Conservation (phyloP, 2,113 vertebrate species). For the Gila orcuttii region DNA sequence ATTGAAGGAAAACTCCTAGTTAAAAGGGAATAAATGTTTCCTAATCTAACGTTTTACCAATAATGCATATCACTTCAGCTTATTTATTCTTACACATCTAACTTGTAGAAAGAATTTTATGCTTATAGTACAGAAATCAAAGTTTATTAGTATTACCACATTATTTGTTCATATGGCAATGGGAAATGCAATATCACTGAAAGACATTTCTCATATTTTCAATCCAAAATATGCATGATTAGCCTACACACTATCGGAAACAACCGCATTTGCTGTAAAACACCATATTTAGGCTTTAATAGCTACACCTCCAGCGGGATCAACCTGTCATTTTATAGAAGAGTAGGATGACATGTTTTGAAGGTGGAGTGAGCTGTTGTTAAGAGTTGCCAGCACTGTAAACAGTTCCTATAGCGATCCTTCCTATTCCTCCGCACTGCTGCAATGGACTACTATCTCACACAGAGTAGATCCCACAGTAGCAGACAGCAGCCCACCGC, state of each 20-base stretch:
- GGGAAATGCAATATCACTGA: neutral
- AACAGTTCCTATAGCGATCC: slow-evolving; percentile 11
- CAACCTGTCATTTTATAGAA: slow-evolving; percentile 22
- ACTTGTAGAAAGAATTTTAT: neutral
- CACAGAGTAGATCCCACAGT: slow-evolving; percentile 9
- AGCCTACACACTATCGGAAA: neutral
- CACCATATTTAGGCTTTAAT: neutral
- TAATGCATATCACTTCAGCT: too few relatives aligned
- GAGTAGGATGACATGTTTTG: slow-evolving; percentile 3
- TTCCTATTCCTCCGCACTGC: slow-evolving; percentile 11
- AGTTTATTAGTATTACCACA: neutral
- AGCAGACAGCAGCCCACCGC: neutral
- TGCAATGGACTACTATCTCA: neutral
- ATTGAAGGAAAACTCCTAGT: too few relatives aligned
- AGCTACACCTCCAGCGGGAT: slow-evolving; percentile 5
- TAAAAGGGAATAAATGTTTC: too few relatives aligned
- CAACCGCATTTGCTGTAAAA: neutral
- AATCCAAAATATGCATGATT: neutral
- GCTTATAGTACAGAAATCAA: neutral
- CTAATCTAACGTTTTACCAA: too few relatives aligned
- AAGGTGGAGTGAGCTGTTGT: slow-evolving; percentile 24
- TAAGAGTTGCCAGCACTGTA: slow-evolving; percentile 25
- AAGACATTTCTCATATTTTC: neutral
- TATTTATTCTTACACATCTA: neutral
- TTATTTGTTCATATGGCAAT: neutral